Base-by-base conservation (phyloP, 2,113 vertebrate genomes). In the Argyrosomus japonicus region DNA sequence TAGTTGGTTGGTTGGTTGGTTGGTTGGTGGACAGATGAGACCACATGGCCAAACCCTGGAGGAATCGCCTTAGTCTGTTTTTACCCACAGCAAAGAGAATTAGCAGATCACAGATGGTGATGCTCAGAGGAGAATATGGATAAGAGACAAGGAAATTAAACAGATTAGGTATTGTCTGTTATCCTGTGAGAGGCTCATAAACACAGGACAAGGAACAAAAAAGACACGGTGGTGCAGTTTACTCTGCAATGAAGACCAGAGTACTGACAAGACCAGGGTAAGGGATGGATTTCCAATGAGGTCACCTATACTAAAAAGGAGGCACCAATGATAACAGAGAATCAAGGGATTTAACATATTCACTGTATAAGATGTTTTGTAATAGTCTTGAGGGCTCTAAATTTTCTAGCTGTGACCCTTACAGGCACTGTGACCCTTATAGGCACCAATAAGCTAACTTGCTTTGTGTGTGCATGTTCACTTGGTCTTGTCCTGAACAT, bases 101-200 rank as follows among this genome's bases (percentile, higher is more conserved):
- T 62, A 54, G 29, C 53, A 58, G 68, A 68, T 78, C 68, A 81
- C 90, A 88, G 87, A 88, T 75, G 74, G 78, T 53, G 57, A 53
- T 17, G 63, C 64, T 74, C 23, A 64, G 53, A 71, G 47, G 75
- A 83, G 13, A n/a, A 62, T 1, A 54, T 25, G 17, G 56, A 84
- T 15, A 72, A 79, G 11, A 68, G 54, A 68, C 18, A 62, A 73
- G 29, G n/a, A 68, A 65, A 73, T 60, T 19, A 68, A 62, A 71
- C 48, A 64, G 29, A 79, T 77, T 18, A 75, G 29, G 77, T 57
- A 76, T 29, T 70, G 69, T 74, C 60, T 68, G 62, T 29, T 50
- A 54, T 72, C 69, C 78, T 77, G 25, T 40, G 60, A 84, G 67
- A 77, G 70, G 19, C 68, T 68, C 25, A 7, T 7, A 63, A 17